Base-by-base conservation (phyloP, 37 sponge, comb jelly and placozoan species). In the Oopsacas minuta region DNA sequence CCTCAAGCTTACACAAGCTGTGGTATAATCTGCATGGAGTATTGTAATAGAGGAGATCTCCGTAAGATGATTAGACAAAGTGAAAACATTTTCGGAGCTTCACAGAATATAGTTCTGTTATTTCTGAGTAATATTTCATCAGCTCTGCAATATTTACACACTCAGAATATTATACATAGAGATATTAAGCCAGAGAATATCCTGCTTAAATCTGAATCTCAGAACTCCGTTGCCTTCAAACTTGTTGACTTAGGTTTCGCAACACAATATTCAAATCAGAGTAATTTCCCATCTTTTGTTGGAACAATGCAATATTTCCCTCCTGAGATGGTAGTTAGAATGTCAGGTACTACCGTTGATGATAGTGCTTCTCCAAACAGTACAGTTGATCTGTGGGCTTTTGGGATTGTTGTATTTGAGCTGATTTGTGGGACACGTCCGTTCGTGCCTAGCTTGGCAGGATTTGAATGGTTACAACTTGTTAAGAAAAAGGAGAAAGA, bases 221-320 rank as follows among this genome's bases (percentile, higher is more conserved):
- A 25, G 17, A 12, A 3, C 17, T 3, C 75, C 1, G 75, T 61
- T n/a, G 7, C 75, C 28, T 61, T 61, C 75, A 61, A 61, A 12
- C 75, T 61, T 5, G 75, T 61, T 20, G 75, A 61, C 75, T n/a
- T 61, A 25, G 75, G 75, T 25, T 61, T 61, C 75, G 75, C 75
- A 34, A 61, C 30, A 3, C 75, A 61, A 61, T 61, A 32, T 34
- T 32, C 75, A 3, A 61, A 61, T 12, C 75, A 61, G 30, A 61
- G 75, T 61, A 61, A 61, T 12, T 61, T 61, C 30, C 75, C 22
- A 61, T 61, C 75, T 3, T 61, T 61, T 12, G 75, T 61, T 32
- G 75, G 75, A 25, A 61, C 75, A 20, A 61, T 61, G 75, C 75
- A 61, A 34, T 61, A 61, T n/a, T 61, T 61, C 75, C 75, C 75